Percentiles rank a stretch among this genome's conserved stretches.
Evolutionary conservation across 2,113 vertebrate species (phyloP).

Genomic region (Misgurnus mizolepis): DNA sequence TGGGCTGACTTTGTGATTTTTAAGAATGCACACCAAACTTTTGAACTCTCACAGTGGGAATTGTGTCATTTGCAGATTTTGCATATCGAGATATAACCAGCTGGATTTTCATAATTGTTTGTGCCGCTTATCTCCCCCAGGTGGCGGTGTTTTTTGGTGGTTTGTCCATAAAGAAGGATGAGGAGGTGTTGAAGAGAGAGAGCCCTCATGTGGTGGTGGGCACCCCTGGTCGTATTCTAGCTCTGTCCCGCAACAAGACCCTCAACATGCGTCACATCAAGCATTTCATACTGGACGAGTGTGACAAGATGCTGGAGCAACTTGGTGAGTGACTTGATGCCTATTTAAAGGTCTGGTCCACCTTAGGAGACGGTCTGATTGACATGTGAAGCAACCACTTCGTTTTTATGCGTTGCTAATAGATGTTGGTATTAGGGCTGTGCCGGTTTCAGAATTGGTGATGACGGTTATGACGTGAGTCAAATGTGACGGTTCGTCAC

Average conservation of each 20-base stretch:
- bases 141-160: constrained; percentile 85
- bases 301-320: constrained; percentile 86
- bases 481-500: too few relatives aligned
- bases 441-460: too few relatives aligned
- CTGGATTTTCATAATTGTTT: neutral
- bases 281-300: constrained; percentile 86
- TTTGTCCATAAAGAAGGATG: constrained; percentile 84
- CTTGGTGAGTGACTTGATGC: constrained; percentile 72
- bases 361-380: too few relatives aligned
- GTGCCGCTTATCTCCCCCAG: constrained; percentile 55
- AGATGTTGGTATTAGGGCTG: too few relatives aligned
- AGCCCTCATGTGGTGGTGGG: constrained; percentile 84
- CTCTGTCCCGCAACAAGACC: constrained; percentile 80
- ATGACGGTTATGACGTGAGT: too few relatives aligned
- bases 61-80: neutral
- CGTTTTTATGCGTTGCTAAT: too few relatives aligned
- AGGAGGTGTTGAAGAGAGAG: constrained; percentile 82
- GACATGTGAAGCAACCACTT: too few relatives aligned
- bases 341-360: neutral
- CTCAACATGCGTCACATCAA: constrained; percentile 86
- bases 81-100: neutral
- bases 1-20: too few relatives aligned
- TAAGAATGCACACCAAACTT: too few relatives aligned
- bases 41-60: too few relatives aligned
- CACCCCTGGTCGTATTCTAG: constrained; percentile 81